phyloP scores from a whole-genome alignment of 2,888 invertebrate genomes.

The Drosophila diplacantha region DNA sequence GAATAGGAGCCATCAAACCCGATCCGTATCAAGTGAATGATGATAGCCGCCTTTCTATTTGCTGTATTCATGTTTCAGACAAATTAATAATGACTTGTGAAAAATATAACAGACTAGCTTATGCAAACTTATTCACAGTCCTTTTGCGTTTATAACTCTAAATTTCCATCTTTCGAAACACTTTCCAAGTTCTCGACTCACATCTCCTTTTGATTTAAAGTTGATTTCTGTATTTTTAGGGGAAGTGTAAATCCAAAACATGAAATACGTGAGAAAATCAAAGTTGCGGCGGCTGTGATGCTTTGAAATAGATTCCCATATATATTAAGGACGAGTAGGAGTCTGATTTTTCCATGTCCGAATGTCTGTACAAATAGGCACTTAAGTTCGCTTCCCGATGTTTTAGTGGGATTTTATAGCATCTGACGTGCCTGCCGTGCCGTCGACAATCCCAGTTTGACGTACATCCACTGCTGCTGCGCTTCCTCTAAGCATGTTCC shows the following conservation, averaged over 20 bases:
- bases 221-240: conserved; percentile 15
- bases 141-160: neutral
- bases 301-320: conserved; percentile 34
- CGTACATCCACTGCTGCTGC: conserved; percentile 46
- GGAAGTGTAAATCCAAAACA: conserved; percentile 71
- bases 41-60: conserved; percentile 16
- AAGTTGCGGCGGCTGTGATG: conserved; percentile 54
- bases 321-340: conserved; percentile 33
- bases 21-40: conserved; percentile 24
- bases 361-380: conserved; percentile 51
- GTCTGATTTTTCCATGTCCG: conserved; percentile 41
- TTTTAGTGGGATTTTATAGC: conserved; percentile 66
- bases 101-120: neutral
- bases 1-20: conserved; percentile 12
- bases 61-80: conserved; percentile 15
- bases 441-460: conserved; percentile 75
- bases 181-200: neutral
- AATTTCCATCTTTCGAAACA: neutral
- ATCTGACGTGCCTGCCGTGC: conserved; percentile 62
- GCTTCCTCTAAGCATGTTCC: conserved; percentile 37
- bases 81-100: conserved; percentile 31
- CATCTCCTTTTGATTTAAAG: neutral
- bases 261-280: conserved; percentile 76
- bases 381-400: conserved; percentile 62
- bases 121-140: conserved; percentile 4